A percentile compares a stretch with the other conserved stretches of the same genome.
Conservation (phyloP, 1,140 invertebrate species). For the Danaus melanippus region DNA sequence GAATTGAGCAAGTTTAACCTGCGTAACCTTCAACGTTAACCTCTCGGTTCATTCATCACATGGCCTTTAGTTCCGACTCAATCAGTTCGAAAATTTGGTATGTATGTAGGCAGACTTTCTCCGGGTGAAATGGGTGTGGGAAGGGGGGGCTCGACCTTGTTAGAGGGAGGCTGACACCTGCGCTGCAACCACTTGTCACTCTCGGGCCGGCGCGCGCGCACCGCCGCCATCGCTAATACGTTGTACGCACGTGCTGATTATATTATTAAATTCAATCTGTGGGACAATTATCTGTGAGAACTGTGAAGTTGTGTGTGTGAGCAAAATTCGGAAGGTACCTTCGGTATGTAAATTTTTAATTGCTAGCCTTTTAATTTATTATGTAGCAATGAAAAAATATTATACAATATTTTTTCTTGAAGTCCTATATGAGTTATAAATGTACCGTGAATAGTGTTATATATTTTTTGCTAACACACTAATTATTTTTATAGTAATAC, state of each 20-base stretch:
- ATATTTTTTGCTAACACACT: not conserved
- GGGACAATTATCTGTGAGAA: conserved; percentile 48
- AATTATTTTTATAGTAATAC: conserved; percentile 2
- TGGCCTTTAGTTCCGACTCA: conserved; percentile 53
- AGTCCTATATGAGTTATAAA: no score
- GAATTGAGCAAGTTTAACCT: conserved; percentile 16
- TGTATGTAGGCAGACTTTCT: conserved; percentile 71
- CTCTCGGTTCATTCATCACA: conserved; percentile 56
- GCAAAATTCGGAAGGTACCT: conserved; percentile 22
- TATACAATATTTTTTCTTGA: no score
- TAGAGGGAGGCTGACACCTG: conserved; percentile 68
- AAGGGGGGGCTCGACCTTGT: conserved; percentile 63
- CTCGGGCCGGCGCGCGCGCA: conserved; percentile 53
- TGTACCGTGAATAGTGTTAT: no score
- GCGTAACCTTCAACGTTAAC: conserved; percentile 41
- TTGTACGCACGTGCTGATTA: conserved; percentile 40
- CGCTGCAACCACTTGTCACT: conserved; percentile 59
- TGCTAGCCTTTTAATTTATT: conserved; percentile 5
- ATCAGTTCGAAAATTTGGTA: conserved; percentile 69
- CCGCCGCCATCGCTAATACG: conserved; percentile 33
- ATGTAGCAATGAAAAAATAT: conserved; percentile 1
- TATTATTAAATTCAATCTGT: conserved; percentile 30
- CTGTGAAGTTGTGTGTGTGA: conserved; percentile 50
- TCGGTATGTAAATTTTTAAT: conserved; percentile 31
- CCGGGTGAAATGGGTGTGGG: conserved; percentile 61